phyloP scores from a whole-genome alignment of 2,113 vertebrate species.

The Mirza zaza region DNA sequence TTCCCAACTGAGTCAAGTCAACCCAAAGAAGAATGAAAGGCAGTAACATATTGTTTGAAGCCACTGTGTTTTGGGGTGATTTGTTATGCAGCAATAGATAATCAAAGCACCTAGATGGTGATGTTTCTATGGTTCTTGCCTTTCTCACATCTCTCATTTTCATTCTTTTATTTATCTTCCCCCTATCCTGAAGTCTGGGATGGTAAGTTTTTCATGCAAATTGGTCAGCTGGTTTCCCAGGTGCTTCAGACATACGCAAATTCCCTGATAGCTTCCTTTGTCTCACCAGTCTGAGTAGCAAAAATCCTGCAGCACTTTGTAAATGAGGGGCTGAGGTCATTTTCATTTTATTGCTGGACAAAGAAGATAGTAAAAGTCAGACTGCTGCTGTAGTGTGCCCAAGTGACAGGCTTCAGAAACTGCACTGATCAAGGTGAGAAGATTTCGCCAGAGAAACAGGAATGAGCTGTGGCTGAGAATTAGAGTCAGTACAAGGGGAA shows the following conservation, averaged over 20 bases:
- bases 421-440: background rate
- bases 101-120: background rate
- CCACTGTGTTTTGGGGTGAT: background rate
- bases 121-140: background rate
- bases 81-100: background rate
- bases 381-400: background rate
- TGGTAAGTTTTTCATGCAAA: background rate
- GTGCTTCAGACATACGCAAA: conserved; percentile 16
- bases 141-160: background rate
- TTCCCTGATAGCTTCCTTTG: background rate
- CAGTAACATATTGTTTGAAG: background rate
- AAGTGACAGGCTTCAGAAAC: background rate
- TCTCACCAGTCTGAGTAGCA: background rate
- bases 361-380: background rate
- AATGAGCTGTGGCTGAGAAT: background rate
- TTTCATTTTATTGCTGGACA: background rate
- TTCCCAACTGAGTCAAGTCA: background rate
- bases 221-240: background rate
- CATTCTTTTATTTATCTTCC: background rate
- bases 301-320: background rate
- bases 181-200: background rate
- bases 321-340: background rate
- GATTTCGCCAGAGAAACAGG: background rate
- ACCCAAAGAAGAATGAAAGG: background rate
- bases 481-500: background rate